Evolutionary conservation across 2,797 vertebrate genomes (phyloP).

Genomic region (Chelmon rostratus): DNA sequence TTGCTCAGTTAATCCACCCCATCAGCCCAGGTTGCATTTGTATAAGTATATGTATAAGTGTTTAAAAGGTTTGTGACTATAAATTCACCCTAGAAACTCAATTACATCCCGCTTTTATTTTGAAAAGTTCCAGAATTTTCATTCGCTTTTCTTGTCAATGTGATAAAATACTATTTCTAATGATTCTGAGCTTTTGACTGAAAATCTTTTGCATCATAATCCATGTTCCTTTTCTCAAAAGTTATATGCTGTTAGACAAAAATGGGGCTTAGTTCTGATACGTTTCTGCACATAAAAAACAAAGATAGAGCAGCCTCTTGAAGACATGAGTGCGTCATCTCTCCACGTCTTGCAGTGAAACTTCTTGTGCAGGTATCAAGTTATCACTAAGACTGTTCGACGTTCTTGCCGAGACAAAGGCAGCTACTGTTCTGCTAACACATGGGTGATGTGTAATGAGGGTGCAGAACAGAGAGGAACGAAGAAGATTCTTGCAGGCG

Average conservation of each 20-base stretch:
- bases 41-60: background rate
- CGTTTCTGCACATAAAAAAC: background rate
- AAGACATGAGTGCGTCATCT: background rate
- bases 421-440: conserved; percentile 48
- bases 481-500: background rate
- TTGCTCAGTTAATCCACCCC: background rate
- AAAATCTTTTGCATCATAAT: background rate
- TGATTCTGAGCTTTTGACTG: background rate
- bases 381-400: conserved; percentile 60
- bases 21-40: background rate
- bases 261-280: background rate
- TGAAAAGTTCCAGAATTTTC: background rate
- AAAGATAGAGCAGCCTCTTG: background rate
- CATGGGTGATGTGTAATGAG: conserved; percentile 12
- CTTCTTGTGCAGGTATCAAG: conserved; percentile 56
- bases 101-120: background rate
- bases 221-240: background rate
- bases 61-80: background rate
- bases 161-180: background rate
- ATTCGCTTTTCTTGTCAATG: background rate
- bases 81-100: background rate
- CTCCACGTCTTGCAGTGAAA: background rate
- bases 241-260: background rate
- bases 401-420: conserved; percentile 56
- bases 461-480: background rate